These are phyloP conservation scores for Thumatha senex DNA, from an alignment of 2,888 invertebrate species.

Conservation along the genomic window DNA sequence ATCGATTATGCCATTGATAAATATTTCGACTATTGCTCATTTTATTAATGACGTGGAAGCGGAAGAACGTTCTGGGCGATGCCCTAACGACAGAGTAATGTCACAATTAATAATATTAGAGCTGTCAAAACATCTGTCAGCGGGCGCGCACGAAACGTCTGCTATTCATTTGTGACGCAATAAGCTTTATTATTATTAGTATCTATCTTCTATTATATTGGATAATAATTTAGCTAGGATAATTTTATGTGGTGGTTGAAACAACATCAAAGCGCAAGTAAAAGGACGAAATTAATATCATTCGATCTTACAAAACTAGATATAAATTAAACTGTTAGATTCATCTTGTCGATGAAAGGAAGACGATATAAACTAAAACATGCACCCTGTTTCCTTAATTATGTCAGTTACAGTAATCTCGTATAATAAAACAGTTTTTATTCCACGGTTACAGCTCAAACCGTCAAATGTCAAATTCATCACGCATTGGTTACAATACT, in stretches of 20 bases:
- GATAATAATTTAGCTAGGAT: neutral
- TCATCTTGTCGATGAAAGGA: no score
- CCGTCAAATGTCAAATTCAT: no score
- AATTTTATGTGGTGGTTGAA: neutral
- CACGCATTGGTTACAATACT: no score
- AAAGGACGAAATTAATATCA: no score
- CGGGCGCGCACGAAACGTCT: conserved; percentile 41
- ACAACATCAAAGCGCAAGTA: no score
- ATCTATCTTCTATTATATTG: conserved; percentile 1
- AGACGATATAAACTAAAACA: no score
- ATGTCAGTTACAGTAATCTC: no score
- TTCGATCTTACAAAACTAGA: no score
- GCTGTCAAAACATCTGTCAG: conserved; percentile 82
- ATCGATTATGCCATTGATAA: conserved; percentile 84
- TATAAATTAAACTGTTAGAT: no score
- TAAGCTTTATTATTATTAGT: conserved; percentile 52
- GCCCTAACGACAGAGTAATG: conserved; percentile 74
- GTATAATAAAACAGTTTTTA: no score
- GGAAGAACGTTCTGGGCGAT: conserved; percentile 74
- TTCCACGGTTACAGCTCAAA: no score
- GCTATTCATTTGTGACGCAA: conserved; percentile 64
- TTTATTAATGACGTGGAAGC: conserved; percentile 82
- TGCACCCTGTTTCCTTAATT: no score
- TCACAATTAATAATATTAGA: conserved; percentile 80
- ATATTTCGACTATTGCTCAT: conserved; percentile 82